phyloP scores from a whole-genome alignment of 2,113 vertebrate species.

The Chlorodrepanis virens region DNA sequence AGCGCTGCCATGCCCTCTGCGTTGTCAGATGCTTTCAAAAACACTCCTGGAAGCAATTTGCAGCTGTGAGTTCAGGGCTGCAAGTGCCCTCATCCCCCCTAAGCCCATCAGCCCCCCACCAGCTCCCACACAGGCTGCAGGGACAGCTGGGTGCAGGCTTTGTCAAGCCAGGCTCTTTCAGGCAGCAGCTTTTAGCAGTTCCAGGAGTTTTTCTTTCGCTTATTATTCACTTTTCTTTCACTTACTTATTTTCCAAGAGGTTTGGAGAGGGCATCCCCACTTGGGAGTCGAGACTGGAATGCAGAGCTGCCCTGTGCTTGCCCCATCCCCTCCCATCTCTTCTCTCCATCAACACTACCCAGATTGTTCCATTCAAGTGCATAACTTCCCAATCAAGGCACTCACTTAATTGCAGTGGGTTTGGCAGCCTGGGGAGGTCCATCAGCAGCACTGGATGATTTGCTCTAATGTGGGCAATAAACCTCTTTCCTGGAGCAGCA shows the following conservation, averaged over 20 bases:
- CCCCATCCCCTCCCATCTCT: background rate
- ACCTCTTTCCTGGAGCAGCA: background rate
- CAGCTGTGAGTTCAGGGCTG: background rate
- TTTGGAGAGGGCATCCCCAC: background rate
- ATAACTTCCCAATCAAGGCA: conserved; percentile 13
- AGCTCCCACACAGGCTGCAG: background rate
- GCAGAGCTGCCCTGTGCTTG: rapidly evolving
- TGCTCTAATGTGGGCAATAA: background rate
- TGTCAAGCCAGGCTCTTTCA: background rate
- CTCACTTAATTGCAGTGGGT: background rate
- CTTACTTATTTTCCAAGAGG: background rate
- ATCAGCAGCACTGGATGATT: background rate
- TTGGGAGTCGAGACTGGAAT: background rate
- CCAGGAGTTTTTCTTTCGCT: background rate
- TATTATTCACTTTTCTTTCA: background rate
- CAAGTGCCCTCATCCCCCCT: background rate
- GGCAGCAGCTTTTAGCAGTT: background rate
- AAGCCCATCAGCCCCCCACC: background rate
- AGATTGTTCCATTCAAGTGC: background rate
- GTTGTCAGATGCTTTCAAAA: background rate
- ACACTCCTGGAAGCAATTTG: background rate
- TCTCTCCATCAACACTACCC: background rate
- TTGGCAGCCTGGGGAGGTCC: conserved; percentile 4
- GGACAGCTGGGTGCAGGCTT: background rate
- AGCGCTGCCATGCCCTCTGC: background rate